A percentile compares a stretch with the other conserved stretches of the same genome.
phyloP scores from a whole-genome alignment of 2,797 vertebrate species.

The Microcaecilia unicolor region DNA sequence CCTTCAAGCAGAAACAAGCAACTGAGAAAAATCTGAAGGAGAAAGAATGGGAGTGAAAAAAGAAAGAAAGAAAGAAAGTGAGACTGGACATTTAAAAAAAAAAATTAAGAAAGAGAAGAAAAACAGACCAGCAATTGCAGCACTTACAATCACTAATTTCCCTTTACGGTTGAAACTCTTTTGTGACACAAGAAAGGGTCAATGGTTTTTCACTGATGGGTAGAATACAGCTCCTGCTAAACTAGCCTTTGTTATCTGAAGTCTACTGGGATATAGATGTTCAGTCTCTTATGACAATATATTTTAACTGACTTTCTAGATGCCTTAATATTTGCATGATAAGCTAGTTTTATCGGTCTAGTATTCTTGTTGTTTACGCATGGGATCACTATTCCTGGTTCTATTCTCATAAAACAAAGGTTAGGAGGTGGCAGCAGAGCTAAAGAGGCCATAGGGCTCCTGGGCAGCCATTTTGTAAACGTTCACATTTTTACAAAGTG shows the following conservation, averaged over 20 bases:
- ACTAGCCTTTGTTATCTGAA: constrained; percentile 91
- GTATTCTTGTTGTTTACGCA: constrained; percentile 78
- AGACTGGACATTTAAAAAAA: constrained; percentile 27
- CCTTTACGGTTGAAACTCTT: constrained; percentile 26
- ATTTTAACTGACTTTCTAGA: constrained; percentile 86
- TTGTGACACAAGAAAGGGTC: constrained; percentile 59
- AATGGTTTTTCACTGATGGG: constrained; percentile 70
- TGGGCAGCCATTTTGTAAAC: constrained; percentile 50
- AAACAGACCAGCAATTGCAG: constrained; percentile 86
- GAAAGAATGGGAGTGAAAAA: constrained; percentile 19
- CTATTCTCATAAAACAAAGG: constrained; percentile 79
- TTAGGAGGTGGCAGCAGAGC: constrained; percentile 66
- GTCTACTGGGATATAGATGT: constrained; percentile 93
- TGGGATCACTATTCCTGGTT: constrained; percentile 78
- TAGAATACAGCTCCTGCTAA: constrained; percentile 74
- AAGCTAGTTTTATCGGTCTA: constrained; percentile 86
- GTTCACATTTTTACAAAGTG: constrained; percentile 58
- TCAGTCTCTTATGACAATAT: constrained; percentile 82
- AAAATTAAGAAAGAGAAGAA: constrained; percentile 61
- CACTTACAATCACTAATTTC: constrained; percentile 73
- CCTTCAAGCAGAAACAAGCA: constrained; percentile 95
- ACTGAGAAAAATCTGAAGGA: constrained; percentile 65
- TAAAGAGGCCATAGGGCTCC: constrained; percentile 46
- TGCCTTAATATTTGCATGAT: constrained; percentile 99
- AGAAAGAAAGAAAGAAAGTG: constrained; percentile 33